These are phyloP conservation scores for Manduca sexta DNA, from an alignment of 1,140 invertebrate species.

Conservation along the genomic window DNA sequence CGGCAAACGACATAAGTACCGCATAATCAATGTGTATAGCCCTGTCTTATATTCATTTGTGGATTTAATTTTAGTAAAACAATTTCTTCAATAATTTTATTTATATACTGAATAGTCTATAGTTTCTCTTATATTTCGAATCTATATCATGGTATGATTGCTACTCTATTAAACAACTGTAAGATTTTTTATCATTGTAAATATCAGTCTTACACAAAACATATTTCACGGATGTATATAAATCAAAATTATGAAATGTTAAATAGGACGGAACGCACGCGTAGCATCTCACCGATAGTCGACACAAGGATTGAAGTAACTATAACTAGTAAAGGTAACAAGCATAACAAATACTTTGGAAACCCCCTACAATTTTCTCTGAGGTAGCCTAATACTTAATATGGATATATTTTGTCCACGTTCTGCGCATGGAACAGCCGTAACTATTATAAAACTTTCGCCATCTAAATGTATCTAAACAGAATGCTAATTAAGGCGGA, in stretches of 20 bases:
- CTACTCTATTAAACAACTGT: neutral
- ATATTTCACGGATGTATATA: neutral
- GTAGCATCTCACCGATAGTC: neutral
- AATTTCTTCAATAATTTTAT: too few relatives aligned
- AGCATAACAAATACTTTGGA: too few relatives aligned
- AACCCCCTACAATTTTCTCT: too few relatives aligned
- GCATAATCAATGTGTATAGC: too few relatives aligned
- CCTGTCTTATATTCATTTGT: too few relatives aligned
- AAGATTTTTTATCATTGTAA: too few relatives aligned
- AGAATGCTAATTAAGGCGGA: neutral
- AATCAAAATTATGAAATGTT: neutral
- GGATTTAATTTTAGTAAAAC: too few relatives aligned
- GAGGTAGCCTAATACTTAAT: neutral
- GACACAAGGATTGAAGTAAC: too few relatives aligned
- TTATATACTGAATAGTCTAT: too few relatives aligned
- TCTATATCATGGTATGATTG: neutral
- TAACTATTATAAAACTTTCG: constrained; percentile 8
- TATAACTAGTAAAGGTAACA: too few relatives aligned
- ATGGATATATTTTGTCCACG: constrained; percentile 4
- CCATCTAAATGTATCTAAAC: neutral
- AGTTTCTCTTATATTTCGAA: too few relatives aligned
- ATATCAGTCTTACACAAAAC: neutral
- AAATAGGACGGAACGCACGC: neutral
- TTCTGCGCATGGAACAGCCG: neutral
- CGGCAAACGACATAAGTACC: too few relatives aligned